These are phyloP conservation scores for Pollenia labialis DNA, from an alignment of 2,888 invertebrate genomes.

Conservation along the genomic window DNA sequence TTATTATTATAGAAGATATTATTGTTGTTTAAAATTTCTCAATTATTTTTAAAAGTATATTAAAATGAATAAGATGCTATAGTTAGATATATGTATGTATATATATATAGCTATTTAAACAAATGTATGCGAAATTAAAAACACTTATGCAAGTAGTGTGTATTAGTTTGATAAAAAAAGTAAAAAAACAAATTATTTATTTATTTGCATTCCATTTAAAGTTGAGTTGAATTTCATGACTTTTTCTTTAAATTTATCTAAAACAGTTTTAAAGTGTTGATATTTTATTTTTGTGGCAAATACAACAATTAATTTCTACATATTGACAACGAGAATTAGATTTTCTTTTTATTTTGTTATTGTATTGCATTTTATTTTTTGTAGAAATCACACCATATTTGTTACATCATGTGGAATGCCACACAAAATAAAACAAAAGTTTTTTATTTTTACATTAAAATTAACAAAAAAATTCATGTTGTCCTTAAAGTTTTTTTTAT, in stretches of 20 bases:
- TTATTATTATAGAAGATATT: not conserved
- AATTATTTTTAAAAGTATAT: slow-evolving; percentile 9
- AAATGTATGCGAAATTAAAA: slow-evolving; percentile 30
- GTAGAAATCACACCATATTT: slow-evolving; percentile 37
- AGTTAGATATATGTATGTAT: not conserved
- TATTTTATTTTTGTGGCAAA: too few species aligned
- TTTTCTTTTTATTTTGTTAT: not conserved
- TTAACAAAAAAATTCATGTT: too few species aligned
- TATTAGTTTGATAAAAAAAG: not conserved
- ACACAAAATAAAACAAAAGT: not conserved
- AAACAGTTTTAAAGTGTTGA: not conserved
- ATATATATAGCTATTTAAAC: not conserved
- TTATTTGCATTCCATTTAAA: not conserved
- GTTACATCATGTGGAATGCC: slow-evolving; percentile 21
- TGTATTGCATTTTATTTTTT: not conserved
- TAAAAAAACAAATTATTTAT: not conserved
- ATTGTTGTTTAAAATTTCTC: slow-evolving; percentile 41
- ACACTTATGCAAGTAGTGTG: not conserved
- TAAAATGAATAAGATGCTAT: slow-evolving; percentile 33
- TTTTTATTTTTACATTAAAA: not conserved
- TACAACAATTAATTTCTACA: not conserved
- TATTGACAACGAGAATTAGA: not conserved
- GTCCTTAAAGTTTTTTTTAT: too few species aligned
- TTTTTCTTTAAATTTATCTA: not conserved
- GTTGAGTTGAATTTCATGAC: not conserved